Conservation (phyloP, 2,888 invertebrate genomes). For the Ferrisia virgata region DNA sequence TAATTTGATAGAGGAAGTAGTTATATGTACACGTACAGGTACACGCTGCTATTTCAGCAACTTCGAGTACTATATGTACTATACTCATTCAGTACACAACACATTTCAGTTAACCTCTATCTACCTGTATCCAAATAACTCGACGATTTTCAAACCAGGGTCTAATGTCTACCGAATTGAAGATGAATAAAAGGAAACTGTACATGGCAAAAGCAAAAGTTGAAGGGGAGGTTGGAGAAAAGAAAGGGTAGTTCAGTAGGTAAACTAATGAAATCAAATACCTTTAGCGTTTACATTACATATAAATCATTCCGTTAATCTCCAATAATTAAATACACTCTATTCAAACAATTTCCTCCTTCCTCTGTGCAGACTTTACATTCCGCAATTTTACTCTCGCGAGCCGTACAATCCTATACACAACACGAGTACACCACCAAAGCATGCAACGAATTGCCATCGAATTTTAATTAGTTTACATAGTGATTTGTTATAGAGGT, state of each 20-base stretch:
- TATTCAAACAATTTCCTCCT: background rate
- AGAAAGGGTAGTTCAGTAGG: too few species aligned
- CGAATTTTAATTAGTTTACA: slow-evolving; percentile 16
- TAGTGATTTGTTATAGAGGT: background rate
- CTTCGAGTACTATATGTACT: too few species aligned
- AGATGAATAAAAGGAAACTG: background rate
- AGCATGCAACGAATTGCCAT: background rate
- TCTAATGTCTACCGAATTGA: background rate
- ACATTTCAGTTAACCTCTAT: too few species aligned
- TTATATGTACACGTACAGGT: too few species aligned
- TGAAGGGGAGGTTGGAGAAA: background rate
- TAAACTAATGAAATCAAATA: background rate
- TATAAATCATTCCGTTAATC: background rate
- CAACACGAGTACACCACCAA: background rate
- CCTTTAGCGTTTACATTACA: background rate
- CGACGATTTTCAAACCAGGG: background rate
- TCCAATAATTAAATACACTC: slow-evolving; percentile 3
- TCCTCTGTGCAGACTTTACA: too few species aligned
- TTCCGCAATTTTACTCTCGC: background rate
- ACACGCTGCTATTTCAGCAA: too few species aligned
- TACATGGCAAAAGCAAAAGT: background rate
- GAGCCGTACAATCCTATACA: background rate
- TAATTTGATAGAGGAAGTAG: background rate
- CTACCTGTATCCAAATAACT: too few species aligned
- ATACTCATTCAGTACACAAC: too few species aligned